Base-by-base conservation (phyloP, 2,888 invertebrate genomes). In the Cheilosia scutellata region DNA sequence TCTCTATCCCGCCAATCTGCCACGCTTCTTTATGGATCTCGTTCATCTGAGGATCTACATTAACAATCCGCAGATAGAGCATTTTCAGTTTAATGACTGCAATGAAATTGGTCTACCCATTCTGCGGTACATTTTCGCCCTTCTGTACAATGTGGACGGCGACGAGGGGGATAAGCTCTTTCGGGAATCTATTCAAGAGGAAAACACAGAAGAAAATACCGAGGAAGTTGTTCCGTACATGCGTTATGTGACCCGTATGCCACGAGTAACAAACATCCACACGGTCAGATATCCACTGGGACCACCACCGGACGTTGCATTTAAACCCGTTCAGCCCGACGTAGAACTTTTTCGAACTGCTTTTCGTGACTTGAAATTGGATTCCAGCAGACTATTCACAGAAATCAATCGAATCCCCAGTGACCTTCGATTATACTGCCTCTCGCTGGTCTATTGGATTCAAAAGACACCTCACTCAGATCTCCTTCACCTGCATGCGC, bases 51-150 rank as follows among this genome's bases (percentile, higher is more conserved):
- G 94, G 79, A 93, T 95, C 57, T 95, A 95, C 89, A 94, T 96
- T 82, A 95, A 95, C 88, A 93, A 93, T 63, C 95, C 95, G 0
- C 96, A 96, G 93, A 94, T 96, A 5, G 97, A 97, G 91, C 95
- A 96, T 90, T 94, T 94, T 89, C 91, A 91, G 4, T 93, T 94
- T 57, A 92, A 93, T 4, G 94, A 95, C 83, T 94, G 95, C 6
- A 94, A 95, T 88, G 89, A 93, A 6, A 93, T 94, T 71, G 93
- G 94, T 37, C 89, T 95, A 83, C 94, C 94, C 13, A 94, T 97
- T 84, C 89, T 96, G 47, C 92, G 93, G 88, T 94, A 94, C 79
- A 94, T 95, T 63, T 95, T 93, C 87, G 90, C 92, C 2, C 80
- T 94, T 20, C 75, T 94, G 3, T 89, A 91, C 58, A 87, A 90